Base-by-base conservation (phyloP, 2,888 invertebrate species). In the Amphiduros pacificus region DNA sequence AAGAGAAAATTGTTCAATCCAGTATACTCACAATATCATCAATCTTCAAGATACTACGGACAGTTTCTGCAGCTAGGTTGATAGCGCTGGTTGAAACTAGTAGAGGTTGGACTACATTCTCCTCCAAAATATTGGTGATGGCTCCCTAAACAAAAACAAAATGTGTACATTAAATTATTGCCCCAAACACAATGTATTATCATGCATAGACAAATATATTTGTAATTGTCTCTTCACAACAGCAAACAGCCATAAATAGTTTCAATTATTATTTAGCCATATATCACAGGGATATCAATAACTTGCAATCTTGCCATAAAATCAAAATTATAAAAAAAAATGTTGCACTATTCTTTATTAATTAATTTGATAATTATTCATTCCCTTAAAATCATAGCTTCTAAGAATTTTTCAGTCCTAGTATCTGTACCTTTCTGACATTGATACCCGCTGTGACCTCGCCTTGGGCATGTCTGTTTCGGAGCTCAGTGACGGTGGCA, bases 1-100 rank as follows among this genome's bases (percentile, higher is more conserved):
- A n/a, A n/a, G n/a, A n/a, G n/a, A n/a, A n/a, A n/a, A n/a, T n/a
- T n/a, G n/a, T n/a, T n/a, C n/a, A n/a, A n/a, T n/a, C n/a, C n/a
- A 44, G 44, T 32, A 52, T 55, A 69, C 69, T 70, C 62, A 71
- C 71, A 36, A 99, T 97, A 85, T 99, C 99, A 84, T 99, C 99
- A 77, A 99, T 99, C 87, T 99, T 99, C 79, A 99, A 87, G 84
- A 99, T 97, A 74, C 94, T 93, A 75, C 97, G 89, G 66, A 98
- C 93, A 55, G 97, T 97, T 86, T 99, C 99, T 0, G 98, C 91
- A 67, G 99, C 91, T 74, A 99, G 88, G 60, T 90, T 93, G 71
- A 99, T 89, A 54, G 96, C 94, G 72, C 94, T 94, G 55, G 90
- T 90, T 61, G 94, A 93, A 57, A 99, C 99, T 78, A 98, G 88